phyloP scores from a whole-genome alignment of 2,888 invertebrate species.

The Drosophila yooni region DNA sequence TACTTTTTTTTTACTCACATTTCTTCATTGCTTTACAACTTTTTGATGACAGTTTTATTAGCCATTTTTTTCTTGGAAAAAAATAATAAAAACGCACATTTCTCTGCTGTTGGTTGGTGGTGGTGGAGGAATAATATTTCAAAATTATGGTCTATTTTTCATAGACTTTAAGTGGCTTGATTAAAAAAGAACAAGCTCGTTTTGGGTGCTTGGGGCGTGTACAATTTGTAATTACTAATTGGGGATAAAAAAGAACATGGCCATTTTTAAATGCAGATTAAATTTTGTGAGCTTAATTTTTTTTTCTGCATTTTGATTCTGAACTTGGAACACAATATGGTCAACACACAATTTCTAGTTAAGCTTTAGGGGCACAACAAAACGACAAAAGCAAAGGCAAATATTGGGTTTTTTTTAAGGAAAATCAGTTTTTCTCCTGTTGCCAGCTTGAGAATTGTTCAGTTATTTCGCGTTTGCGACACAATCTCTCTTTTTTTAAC shows the following conservation, averaged over 20 bases:
- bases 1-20: constrained; percentile 49
- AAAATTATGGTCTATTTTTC: constrained; percentile 53
- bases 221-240: constrained; percentile 35
- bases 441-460: not conserved
- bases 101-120: constrained; percentile 27
- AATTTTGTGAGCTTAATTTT: not conserved
- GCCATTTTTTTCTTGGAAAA: constrained; percentile 59
- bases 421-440: not conserved
- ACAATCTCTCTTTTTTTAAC: not conserved
- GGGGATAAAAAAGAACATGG: constrained; percentile 13
- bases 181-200: constrained; percentile 23
- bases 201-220: constrained; percentile 6
- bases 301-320: not conserved
- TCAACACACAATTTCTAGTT: not conserved
- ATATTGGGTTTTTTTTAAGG: constrained; percentile 1
- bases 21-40: constrained; percentile 79
- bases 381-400: not conserved
- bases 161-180: constrained; percentile 51
- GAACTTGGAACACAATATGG: not conserved
- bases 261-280: constrained; percentile 1
- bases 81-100: constrained; percentile 37
- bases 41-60: constrained; percentile 79
- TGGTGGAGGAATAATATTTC: constrained; percentile 26
- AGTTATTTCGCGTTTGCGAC: not conserved
- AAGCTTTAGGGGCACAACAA: not conserved